Evolutionary conservation across 2,113 vertebrate species (phyloP).

Genomic region (Mohoua ochrocephala): DNA sequence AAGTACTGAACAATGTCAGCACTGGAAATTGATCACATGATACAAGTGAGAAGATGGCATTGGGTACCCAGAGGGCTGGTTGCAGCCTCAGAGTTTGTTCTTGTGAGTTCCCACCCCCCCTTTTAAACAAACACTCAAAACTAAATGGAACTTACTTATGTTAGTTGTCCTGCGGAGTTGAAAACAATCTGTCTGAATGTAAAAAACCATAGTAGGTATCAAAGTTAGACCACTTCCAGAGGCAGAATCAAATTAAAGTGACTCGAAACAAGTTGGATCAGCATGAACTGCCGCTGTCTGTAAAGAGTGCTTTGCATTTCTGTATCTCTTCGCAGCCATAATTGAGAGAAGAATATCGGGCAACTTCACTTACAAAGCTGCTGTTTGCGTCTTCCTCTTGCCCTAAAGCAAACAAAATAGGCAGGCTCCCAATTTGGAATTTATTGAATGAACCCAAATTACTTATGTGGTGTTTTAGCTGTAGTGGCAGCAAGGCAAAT

Average conservation of each 20-base stretch:
- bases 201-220: not conserved
- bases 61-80: not conserved
- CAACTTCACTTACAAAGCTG: slow-evolving; percentile 38
- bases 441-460: slow-evolving; percentile 8
- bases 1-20: not conserved
- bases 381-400: slow-evolving; percentile 27
- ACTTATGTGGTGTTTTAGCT: slow-evolving; percentile 56
- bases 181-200: not conserved
- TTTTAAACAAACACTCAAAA: slow-evolving; percentile 22
- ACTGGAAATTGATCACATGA: not conserved
- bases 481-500: slow-evolving; percentile 57
- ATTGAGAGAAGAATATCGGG: slow-evolving; percentile 36
- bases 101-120: not conserved
- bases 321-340: slow-evolving; percentile 48
- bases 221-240: not conserved
- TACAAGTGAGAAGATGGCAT: not conserved
- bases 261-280: not conserved
- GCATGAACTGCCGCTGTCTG: not conserved
- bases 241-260: not conserved
- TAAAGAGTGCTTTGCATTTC: slow-evolving; percentile 30
- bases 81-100: not conserved
- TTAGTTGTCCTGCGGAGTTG: not conserved
- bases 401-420: slow-evolving; percentile 62
- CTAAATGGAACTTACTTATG: not conserved
- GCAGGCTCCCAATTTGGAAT: slow-evolving; percentile 57